Evolutionary conservation across 2,113 vertebrate genomes (phyloP).

Genomic region (Perca fluviatilis): DNA sequence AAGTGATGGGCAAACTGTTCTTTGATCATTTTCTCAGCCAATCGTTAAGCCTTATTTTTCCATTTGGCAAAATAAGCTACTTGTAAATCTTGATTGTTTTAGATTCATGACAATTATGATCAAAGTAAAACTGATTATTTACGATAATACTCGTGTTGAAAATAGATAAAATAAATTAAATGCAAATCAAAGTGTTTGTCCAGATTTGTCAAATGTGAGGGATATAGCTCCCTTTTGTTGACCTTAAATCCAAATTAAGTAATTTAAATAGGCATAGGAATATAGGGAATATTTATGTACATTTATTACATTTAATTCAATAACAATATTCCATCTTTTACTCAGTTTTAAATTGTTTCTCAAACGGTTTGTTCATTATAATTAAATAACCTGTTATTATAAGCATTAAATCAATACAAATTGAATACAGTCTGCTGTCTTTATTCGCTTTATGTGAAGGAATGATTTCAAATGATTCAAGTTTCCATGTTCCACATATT

Average conservation of each 20-base stretch:
- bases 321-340: background rate
- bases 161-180: background rate
- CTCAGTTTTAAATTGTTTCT: background rate
- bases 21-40: constrained; percentile 72
- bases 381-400: background rate
- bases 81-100: constrained; percentile 69
- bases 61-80: constrained; percentile 51
- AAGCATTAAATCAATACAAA: constrained; percentile 6
- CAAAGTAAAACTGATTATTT: constrained; percentile 48
- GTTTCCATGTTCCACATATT: background rate
- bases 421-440: background rate
- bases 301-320: background rate
- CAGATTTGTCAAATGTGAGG: background rate
- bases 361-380: background rate
- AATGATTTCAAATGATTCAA: constrained; percentile 4
- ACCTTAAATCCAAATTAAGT: background rate
- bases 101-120: constrained; percentile 63
- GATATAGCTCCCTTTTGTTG: background rate
- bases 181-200: background rate
- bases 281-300: background rate
- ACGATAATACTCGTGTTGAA: constrained; percentile 2
- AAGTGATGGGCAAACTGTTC: constrained; percentile 78
- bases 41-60: constrained; percentile 67
- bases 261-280: background rate
- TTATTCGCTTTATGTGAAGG: background rate